Base-by-base conservation (phyloP, 92 coral and sea anemone species). In the Muricea muricata region DNA sequence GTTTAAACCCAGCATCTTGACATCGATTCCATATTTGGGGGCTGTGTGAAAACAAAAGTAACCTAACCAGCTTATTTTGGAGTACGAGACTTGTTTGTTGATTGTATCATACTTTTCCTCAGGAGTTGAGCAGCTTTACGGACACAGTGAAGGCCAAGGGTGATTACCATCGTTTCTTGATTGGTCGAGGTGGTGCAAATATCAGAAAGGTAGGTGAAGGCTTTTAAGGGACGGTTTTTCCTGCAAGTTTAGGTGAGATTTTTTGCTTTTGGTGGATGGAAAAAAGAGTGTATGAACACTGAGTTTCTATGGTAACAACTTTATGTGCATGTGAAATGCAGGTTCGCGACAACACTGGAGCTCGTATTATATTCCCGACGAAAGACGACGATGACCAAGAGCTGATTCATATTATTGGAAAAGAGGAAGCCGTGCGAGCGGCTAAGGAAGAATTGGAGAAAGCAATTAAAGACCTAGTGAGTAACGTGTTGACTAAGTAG, bases 121-220 rank as follows among this genome's bases (percentile, higher is more conserved):
- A 97, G 99, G 99, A 97, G 57, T 87, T 89, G 80, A 91, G 94
- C 90, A 89, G 99, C 69, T 97, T 61, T 69, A 93, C 89, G 17
- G 93, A 88, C 32, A 97, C 94, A 75, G 87, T 97, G 55, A 93
- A 93, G 28, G 99, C 99, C 39, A 97, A 97, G 72, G 97, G 97
- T 10, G 98, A 97, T 56, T 97, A 97, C 65, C 99, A 97, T 84
- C 89, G 99, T 3, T 97, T 97, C 89, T 85, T 97, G 93, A 97
- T 93, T 74, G 99, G 99, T 7, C 93, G 99, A 14, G 99, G 99
- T 14, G 99, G 99, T 14, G 87, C 93, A 29, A 94, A 87, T 67
- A 97, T 97, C 54, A 91, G 96, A 70, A 97, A 97, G 81, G 99
- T 97, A 50, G 0, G 54, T 70, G 50, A 32, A 6, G 7, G 67